Percentiles rank a stretch among this genome's conserved stretches.
These are phyloP conservation scores for Spea multiplicata DNA, from an alignment of 2,113 vertebrate genomes.

Conservation along the genomic window DNA sequence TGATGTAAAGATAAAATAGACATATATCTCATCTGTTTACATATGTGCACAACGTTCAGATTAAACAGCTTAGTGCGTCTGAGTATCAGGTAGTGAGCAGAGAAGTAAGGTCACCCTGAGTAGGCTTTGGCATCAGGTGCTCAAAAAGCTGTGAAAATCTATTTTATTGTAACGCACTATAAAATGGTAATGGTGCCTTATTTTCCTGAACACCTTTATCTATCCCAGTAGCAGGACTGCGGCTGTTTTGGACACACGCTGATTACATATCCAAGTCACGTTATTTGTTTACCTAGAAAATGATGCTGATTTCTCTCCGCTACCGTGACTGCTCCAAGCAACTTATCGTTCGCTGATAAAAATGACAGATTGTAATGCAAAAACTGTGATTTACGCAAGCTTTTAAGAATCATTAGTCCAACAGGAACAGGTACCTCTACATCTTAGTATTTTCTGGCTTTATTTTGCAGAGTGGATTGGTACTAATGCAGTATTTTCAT, in stretches of 20 bases:
- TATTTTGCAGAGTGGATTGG: constrained; percentile 13
- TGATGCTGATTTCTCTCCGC: constrained; percentile 3
- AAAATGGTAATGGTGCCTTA: constrained; percentile 28
- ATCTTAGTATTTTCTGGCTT: not conserved
- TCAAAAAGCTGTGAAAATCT: constrained; percentile 19
- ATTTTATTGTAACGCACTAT: constrained; percentile 25
- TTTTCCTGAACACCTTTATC: constrained; percentile 30
- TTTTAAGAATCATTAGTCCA: constrained; percentile 7
- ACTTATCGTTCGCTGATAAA: constrained; percentile 16
- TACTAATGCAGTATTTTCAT: constrained; percentile 17
- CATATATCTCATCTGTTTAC: too few relatives aligned
- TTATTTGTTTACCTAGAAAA: constrained; percentile 5
- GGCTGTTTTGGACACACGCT: not conserved
- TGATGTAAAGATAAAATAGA: too few relatives aligned
- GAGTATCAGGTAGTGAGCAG: constrained; percentile 9
- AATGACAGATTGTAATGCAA: constrained; percentile 14
- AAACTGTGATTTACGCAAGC: constrained; percentile 22
- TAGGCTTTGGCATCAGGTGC: constrained; percentile 1
- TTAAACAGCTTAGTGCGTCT: constrained; percentile 11
- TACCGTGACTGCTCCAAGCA: constrained; percentile 8
- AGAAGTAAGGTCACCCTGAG: constrained; percentile 18
- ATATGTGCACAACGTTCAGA: not conserved
- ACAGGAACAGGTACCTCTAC: constrained; percentile 16
- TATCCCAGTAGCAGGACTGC: not conserved
- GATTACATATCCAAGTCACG: constrained; percentile 15